These are phyloP conservation scores for Natator depressus DNA, from an alignment of 2,113 vertebrate species.

Conservation along the genomic window DNA sequence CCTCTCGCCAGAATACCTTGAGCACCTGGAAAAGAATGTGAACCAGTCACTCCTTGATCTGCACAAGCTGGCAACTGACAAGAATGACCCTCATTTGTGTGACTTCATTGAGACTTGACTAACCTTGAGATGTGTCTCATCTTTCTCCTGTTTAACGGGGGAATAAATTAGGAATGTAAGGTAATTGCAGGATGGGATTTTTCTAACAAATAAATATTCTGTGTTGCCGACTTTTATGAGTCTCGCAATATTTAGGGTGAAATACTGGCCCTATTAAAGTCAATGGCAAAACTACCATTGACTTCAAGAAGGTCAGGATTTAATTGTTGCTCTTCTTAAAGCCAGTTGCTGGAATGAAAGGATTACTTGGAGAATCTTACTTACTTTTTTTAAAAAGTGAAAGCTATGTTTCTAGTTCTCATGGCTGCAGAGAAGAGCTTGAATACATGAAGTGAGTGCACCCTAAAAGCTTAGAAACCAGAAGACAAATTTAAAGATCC, in stretches of 20 bases:
- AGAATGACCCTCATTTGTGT: no score
- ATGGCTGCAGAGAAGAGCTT: background rate
- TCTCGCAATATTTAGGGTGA: background rate
- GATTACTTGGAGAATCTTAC: background rate
- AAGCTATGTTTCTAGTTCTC: background rate
- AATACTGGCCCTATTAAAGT: background rate
- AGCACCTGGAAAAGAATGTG: no score
- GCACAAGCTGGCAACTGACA: no score
- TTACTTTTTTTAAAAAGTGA: background rate
- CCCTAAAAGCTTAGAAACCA: background rate
- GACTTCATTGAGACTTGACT: background rate
- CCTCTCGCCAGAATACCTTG: background rate
- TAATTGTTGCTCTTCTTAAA: background rate
- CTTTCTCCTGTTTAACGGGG: background rate
- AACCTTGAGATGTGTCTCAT: background rate
- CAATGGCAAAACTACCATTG: background rate
- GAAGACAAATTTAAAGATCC: background rate
- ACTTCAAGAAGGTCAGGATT: background rate
- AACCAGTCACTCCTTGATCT: no score
- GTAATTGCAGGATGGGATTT: background rate
- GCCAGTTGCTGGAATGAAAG: background rate
- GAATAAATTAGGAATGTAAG: background rate
- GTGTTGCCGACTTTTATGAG: background rate
- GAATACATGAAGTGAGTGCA: background rate
- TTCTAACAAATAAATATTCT: background rate